phyloP scores from a whole-genome alignment of 53 echinoderm and acorn worm species.

The Temnopleurus reevesii region DNA sequence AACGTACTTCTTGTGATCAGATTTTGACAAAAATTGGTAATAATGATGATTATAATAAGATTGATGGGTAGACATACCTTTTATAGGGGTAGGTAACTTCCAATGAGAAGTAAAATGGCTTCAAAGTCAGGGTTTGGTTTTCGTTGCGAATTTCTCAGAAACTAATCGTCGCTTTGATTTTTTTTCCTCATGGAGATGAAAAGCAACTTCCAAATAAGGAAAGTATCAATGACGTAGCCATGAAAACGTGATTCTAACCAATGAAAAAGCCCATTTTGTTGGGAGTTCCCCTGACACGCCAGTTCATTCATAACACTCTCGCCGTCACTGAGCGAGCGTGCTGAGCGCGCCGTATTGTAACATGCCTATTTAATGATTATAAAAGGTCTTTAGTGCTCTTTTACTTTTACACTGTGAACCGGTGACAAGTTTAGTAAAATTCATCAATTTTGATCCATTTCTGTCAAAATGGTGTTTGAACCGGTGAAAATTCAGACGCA shows the following conservation, averaged over 20 bases:
- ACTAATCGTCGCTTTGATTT: neutral
- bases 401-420: no score
- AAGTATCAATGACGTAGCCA: neutral
- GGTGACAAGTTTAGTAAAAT: no score
- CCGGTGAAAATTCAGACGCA: no score
- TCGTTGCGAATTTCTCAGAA: neutral
- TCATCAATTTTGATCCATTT: no score
- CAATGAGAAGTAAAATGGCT: neutral
- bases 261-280: neutral
- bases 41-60: neutral
- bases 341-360: neutral
- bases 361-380: neutral
- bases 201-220: neutral
- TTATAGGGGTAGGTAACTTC: neutral
- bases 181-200: neutral
- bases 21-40: neutral
- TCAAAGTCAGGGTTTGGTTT: neutral
- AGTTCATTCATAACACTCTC: neutral
- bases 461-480: no score
- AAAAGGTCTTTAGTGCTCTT: no score
- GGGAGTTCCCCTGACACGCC: neutral
- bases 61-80: neutral
- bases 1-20: neutral
- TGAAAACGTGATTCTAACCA: neutral
- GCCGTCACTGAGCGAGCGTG: neutral